A percentile compares a stretch with the other conserved stretches of the same genome.
phyloP scores from a whole-genome alignment of 2,797 vertebrate species.

The Aratinga solstitialis region DNA sequence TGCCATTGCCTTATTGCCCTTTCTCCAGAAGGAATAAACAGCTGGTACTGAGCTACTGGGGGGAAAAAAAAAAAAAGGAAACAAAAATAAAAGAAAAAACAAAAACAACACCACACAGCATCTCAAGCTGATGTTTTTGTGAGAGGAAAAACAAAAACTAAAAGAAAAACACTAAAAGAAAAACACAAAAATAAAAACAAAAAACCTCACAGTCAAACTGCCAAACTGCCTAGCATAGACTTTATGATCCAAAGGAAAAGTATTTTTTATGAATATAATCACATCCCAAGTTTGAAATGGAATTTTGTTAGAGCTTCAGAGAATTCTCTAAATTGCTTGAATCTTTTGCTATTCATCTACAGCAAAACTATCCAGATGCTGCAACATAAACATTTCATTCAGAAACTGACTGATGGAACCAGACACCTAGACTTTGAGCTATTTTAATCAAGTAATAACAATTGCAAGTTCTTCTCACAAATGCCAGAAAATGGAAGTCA shows the following conservation, averaged over 20 bases:
- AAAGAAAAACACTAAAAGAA: no score
- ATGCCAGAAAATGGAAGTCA: neutral
- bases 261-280: neutral
- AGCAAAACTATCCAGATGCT: neutral
- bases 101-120: neutral
- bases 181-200: no score
- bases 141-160: neutral
- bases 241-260: neutral
- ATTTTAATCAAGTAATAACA: neutral
- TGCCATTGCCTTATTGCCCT: neutral
- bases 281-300: neutral
- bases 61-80: neutral
- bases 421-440: neutral
- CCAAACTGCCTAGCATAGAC: neutral
- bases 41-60: neutral
- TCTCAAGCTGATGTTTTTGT: neutral
- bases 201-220: neutral
- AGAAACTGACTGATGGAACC: neutral
- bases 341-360: neutral
- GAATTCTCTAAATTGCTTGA: neutral
- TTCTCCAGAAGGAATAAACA: neutral
- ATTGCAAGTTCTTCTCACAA: neutral
- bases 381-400: neutral
- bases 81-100: neutral
- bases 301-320: neutral